Base-by-base conservation (phyloP, 1,140 invertebrate genomes). In the Hyposmocoma kahamanoa region DNA sequence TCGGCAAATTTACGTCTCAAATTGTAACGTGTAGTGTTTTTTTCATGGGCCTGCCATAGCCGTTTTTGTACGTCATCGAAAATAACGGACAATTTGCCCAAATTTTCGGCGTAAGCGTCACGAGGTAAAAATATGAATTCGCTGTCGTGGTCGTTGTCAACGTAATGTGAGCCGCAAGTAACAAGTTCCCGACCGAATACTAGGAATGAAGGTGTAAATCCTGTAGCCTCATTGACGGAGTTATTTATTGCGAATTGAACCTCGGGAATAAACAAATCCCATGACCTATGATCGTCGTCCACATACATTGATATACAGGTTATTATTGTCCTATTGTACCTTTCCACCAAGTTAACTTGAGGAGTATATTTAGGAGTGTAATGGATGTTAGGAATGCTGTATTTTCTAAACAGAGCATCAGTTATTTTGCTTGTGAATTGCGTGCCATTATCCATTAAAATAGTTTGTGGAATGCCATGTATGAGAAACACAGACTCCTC, bases 271-370 rank as follows among this genome's bases (percentile, higher is more conserved):
- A 66, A 43, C 5, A 42, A 10, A 42, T 74, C 68, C 75, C 75
- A 84, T 13, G 56, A 53, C 5, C 53, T 47, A 17, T 86, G 76
- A 45, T 77, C 60, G 0, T 67, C 30, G 2, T 62, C 48, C 0
- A 73, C 47, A 44, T 57, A 83, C 6, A 61, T 42, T 0, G 56
- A 38, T 11, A 85, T 55, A 61, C 77, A 68, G 0, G 59, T 68
- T 15, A 76, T 73, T 9, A 84, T 34, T 0, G 66, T 67, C 21
- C 63, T 59, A 48, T 87, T 87, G 3, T 72, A 66, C 0, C 82
- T 32, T 50, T 87, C 81, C 0, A 70, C 68, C 0, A 62, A 65
- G 39, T 87, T 86, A 0, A 69, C 62, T 42, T 85, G 75, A 0
- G 82, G 80, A 13, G 69, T 67, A 51, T 88, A 87, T 13, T 54